A percentile compares a stretch with the other conserved stretches of the same genome.
Conservation (phyloP, 2,888 invertebrate genomes). For the Gordius sp. region DNA sequence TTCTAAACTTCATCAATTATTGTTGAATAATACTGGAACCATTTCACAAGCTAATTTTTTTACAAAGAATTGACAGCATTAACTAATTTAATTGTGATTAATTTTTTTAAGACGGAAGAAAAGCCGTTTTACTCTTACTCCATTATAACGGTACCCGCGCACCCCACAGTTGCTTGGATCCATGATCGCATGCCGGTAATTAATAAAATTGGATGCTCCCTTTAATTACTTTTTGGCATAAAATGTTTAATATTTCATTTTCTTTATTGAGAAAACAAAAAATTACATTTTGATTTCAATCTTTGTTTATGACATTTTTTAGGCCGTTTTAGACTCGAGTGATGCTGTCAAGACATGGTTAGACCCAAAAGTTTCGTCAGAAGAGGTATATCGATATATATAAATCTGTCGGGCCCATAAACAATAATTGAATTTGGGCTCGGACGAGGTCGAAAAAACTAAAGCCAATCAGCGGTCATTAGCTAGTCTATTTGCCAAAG, state of each 20-base stretch:
- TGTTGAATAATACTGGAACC: too few species aligned
- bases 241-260: neutral
- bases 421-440: too few species aligned
- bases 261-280: neutral
- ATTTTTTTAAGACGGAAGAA: too few species aligned
- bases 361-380: neutral
- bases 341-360: neutral
- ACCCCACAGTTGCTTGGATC: neutral
- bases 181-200: slow-evolving; percentile 9
- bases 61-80: too few species aligned
- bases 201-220: neutral
- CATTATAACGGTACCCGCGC: neutral
- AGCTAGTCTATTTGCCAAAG: too few species aligned
- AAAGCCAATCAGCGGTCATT: too few species aligned
- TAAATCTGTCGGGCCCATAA: neutral
- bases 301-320: neutral
- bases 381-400: neutral
- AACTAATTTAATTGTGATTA: too few species aligned
- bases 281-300: neutral
- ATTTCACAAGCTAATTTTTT: too few species aligned
- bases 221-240: too few species aligned
- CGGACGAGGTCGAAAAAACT: too few species aligned
- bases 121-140: slow-evolving; percentile 7
- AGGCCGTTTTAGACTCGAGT: neutral
- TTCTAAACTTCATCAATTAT: too few species aligned